A percentile compares a stretch with the other conserved stretches of the same genome.
Conservation (phyloP, 2,797 vertebrate species). For the Paedocypris micromegethes region DNA sequence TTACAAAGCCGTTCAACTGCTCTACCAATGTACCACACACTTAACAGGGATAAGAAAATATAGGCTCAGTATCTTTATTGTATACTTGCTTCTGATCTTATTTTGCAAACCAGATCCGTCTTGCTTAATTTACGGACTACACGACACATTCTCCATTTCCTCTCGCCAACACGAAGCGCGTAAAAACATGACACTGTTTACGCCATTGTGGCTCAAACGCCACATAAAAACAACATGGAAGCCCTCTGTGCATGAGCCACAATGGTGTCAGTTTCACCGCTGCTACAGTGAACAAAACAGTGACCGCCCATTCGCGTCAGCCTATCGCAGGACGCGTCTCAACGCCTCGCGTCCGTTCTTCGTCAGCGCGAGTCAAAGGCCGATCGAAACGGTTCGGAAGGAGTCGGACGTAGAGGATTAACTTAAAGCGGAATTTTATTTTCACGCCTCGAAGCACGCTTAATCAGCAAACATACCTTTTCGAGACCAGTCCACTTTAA, state of each 20-base stretch:
- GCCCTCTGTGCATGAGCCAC: conserved; percentile 52
- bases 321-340: conserved; percentile 62
- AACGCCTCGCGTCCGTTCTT: conserved; percentile 56
- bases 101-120: neutral
- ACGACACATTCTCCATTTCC: conserved; percentile 13
- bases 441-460: conserved; percentile 48
- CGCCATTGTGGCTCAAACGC: conserved; percentile 53
- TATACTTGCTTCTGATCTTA: no score
- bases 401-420: conserved; percentile 66
- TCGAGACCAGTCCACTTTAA: neutral
- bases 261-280: conserved; percentile 65
- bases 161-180: conserved; percentile 18
- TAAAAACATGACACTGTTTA: conserved; percentile 5
- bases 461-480: neutral
- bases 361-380: conserved; percentile 69
- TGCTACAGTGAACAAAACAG: conserved; percentile 13
- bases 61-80: no score
- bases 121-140: neutral
- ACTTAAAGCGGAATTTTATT: conserved; percentile 60
- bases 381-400: conserved; percentile 67
- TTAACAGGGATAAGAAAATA: no score
- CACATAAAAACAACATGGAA: neutral
- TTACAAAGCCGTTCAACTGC: no score
- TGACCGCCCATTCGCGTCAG: conserved; percentile 53
- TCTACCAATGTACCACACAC: no score